phyloP scores from a whole-genome alignment of 30 jellyfish, hydroid and myxozoan species.

The Phacellophora camtschatica region DNA sequence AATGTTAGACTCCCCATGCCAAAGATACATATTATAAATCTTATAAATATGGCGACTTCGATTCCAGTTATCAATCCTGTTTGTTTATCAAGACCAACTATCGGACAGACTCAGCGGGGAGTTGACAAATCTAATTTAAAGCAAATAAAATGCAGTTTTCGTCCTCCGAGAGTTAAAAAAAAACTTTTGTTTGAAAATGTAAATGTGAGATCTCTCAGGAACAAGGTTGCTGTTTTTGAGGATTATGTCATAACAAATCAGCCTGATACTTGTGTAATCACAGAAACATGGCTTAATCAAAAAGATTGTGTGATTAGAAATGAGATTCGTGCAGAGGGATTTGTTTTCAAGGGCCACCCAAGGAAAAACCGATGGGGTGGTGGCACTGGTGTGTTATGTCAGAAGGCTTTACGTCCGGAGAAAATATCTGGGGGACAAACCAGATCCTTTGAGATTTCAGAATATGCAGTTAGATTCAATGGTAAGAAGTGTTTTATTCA shows the following conservation, averaged over 20 bases:
- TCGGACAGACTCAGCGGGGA: slow-evolving; percentile 1
- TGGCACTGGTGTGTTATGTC: slow-evolving; percentile 29
- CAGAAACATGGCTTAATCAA: slow-evolving; percentile 32
- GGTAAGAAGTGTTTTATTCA: slow-evolving; percentile 18
- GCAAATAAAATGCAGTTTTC: neutral
- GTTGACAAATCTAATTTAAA: neutral
- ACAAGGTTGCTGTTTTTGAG: slow-evolving; percentile 15
- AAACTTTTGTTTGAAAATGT: slow-evolving; percentile 14
- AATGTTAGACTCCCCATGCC: no score
- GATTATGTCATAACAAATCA: neutral
- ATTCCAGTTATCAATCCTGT: slow-evolving; percentile 5
- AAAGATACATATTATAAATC: no score
- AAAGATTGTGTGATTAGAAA: slow-evolving; percentile 18
- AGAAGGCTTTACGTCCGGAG: slow-evolving; percentile 11
- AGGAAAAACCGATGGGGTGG: slow-evolving; percentile 36
- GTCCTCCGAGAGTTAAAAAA: slow-evolving; percentile 2
- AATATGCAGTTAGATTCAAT: slow-evolving; percentile 25
- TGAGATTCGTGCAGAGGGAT: slow-evolving; percentile 8
- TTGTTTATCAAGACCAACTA: neutral
- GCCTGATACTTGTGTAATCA: slow-evolving; percentile 15
- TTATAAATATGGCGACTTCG: slow-evolving; percentile 5
- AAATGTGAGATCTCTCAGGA: slow-evolving; percentile 32
- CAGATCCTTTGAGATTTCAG: slow-evolving; percentile 37
- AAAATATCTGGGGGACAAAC: slow-evolving; percentile 45
- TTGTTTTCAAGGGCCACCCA: slow-evolving; percentile 17